Percentiles rank a stretch among this genome's conserved stretches.
phyloP scores from a whole-genome alignment of 2,888 invertebrate species.

The Heliconius aoede region DNA sequence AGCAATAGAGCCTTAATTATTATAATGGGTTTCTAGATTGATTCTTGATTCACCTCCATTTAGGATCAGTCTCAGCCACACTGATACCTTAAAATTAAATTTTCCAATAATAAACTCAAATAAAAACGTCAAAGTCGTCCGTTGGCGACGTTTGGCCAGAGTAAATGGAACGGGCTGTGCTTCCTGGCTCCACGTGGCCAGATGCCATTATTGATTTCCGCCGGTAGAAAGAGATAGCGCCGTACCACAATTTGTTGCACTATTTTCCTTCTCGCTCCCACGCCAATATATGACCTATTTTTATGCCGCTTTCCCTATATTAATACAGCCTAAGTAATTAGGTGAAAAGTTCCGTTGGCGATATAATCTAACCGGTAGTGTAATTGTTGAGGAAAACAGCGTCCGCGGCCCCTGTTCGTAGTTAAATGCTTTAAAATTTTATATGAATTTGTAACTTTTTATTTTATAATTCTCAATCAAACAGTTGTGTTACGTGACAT shows the following conservation, averaged over 20 bases:
- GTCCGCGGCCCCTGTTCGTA: constrained; percentile 35
- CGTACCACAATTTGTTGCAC: constrained; percentile 82
- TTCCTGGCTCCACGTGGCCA: constrained; percentile 81
- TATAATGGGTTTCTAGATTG: constrained; percentile 25
- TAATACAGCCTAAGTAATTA: constrained; percentile 82
- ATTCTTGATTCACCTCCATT: constrained; percentile 29
- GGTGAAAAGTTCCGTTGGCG: constrained; percentile 72
- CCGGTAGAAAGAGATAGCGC: constrained; percentile 73
- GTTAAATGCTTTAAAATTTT: constrained; percentile 36
- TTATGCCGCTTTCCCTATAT: constrained; percentile 81
- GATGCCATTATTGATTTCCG: constrained; percentile 84
- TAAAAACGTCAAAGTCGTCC: constrained; percentile 57
- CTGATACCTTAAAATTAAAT: constrained; percentile 60
- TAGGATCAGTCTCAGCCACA: constrained; percentile 33
- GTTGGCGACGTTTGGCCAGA: constrained; percentile 65
- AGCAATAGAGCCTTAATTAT: constrained; percentile 23
- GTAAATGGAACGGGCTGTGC: constrained; percentile 75
- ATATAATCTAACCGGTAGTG: constrained; percentile 61
- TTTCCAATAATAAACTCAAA: constrained; percentile 56
- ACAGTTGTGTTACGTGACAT: not conserved
- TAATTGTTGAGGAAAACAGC: constrained; percentile 49
- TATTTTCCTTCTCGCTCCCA: constrained; percentile 75
- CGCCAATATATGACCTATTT: constrained; percentile 84
- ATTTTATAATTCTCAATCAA: constrained; percentile 10
- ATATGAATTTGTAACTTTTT: constrained; percentile 1